Conservation (phyloP, 2,797 vertebrate species). For the Sebastes vulpes region DNA sequence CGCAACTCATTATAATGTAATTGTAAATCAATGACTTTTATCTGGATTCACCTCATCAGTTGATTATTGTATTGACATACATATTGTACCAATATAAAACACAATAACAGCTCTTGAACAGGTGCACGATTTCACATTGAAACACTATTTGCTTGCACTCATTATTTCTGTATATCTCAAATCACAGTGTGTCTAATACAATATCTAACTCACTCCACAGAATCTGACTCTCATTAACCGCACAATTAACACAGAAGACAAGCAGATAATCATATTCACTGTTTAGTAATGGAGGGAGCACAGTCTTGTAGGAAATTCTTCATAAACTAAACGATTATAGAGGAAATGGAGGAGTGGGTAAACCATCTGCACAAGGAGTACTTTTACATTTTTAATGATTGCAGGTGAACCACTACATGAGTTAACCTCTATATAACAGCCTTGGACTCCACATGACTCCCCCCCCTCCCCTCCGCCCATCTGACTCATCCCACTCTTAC, state of each 20-base stretch:
- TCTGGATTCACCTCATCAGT: neutral
- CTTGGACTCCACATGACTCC: slow-evolving; percentile 39
- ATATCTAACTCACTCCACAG: neutral
- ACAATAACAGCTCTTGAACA: slow-evolving; percentile 7
- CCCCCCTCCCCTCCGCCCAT: neutral
- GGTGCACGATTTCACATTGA: neutral
- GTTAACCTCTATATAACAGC: slow-evolving; percentile 32
- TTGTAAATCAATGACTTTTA: neutral
- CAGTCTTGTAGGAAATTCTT: slow-evolving; percentile 1
- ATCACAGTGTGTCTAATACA: slow-evolving; percentile 11
- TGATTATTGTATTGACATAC: neutral
- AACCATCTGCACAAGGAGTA: neutral
- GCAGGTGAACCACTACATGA: slow-evolving; percentile 38
- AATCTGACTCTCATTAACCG: slow-evolving; percentile 1
- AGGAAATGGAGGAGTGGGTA: slow-evolving; percentile 6
- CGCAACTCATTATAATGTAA: neutral
- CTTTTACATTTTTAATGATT: slow-evolving; percentile 39
- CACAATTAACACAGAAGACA: slow-evolving; percentile 3
- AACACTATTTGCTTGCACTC: neutral
- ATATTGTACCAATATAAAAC: neutral
- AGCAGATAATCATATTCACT: neutral
- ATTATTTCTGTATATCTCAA: slow-evolving; percentile 22
- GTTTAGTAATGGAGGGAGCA: slow-evolving; percentile 2
- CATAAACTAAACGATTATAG: neutral
- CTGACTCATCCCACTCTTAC: slow-evolving; percentile 66